Evolutionary conservation across 2,888 invertebrate genomes (phyloP).

Genomic region (Ectemnius lituratus): DNA sequence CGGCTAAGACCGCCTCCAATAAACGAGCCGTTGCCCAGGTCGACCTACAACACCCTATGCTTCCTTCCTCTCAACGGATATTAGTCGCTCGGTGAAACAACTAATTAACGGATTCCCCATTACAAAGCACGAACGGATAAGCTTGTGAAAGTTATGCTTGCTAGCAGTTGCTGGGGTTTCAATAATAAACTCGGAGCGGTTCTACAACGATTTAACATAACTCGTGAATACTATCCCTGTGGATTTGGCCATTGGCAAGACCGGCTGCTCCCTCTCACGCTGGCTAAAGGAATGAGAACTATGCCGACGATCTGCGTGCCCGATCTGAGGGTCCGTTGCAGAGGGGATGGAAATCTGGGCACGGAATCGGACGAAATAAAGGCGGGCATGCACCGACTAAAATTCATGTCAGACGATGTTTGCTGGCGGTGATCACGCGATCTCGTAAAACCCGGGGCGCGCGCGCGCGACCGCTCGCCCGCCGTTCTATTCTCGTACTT

Average conservation of each 20-base stretch:
- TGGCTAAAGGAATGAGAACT: not conserved
- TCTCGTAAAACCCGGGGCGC: constrained; percentile 66
- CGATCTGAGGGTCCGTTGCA: not conserved
- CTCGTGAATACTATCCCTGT: too few relatives aligned
- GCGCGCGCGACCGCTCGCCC: constrained; percentile 53
- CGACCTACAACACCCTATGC: not conserved
- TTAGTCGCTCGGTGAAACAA: too few relatives aligned
- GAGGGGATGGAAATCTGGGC: constrained; percentile 42
- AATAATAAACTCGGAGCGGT: too few relatives aligned
- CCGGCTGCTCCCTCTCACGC: too few relatives aligned
- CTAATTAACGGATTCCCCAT: too few relatives aligned
- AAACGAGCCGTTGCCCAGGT: not conserved
- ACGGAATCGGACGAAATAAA: constrained; percentile 53
- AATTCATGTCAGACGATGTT: constrained; percentile 70
- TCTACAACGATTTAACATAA: too few relatives aligned
- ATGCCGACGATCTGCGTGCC: not conserved
- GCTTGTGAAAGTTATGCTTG: too few relatives aligned
- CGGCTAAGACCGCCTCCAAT: constrained; percentile 7
- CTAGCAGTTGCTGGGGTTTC: too few relatives aligned
- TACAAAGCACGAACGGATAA: too few relatives aligned
- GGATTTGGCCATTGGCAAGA: too few relatives aligned
- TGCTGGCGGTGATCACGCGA: constrained; percentile 70
- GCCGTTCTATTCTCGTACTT: constrained; percentile 73
- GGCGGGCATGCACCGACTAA: constrained; percentile 55
- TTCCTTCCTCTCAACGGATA: not conserved